A percentile compares a stretch with the other conserved stretches of the same genome.
These are phyloP conservation scores for Semnopithecus entellus DNA, from an alignment of 2,113 vertebrate genomes.

Conservation along the genomic window DNA sequence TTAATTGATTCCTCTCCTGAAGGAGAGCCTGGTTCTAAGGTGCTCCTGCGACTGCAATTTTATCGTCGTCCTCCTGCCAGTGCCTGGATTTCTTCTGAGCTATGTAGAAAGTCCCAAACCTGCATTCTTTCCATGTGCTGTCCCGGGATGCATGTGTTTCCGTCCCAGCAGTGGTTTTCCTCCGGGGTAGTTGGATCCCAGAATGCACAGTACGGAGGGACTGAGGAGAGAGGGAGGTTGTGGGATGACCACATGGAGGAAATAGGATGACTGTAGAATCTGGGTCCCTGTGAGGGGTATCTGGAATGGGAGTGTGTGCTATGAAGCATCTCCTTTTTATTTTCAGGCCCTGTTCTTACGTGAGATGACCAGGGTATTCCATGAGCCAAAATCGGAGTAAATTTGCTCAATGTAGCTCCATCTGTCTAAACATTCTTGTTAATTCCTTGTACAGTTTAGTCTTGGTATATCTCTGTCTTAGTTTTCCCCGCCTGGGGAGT, in stretches of 20 bases:
- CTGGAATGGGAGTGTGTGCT: rapidly evolving
- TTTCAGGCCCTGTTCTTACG: background rate
- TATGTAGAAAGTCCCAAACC: background rate
- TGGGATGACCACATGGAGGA: too few relatives aligned
- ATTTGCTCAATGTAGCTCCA: background rate
- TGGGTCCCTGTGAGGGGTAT: background rate
- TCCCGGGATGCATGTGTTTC: background rate
- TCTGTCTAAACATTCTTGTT: background rate
- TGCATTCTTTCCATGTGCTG: background rate
- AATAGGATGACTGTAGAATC: background rate
- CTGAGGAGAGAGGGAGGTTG: rapidly evolving
- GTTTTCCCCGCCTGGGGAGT: background rate
- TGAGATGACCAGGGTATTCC: background rate
- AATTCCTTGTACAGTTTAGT: background rate
- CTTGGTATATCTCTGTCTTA: background rate
- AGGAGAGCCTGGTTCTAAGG: background rate
- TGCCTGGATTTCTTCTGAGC: background rate
- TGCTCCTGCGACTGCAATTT: rapidly evolving
- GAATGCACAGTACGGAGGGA: background rate
- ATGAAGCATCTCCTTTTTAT: background rate
- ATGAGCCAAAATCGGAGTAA: background rate
- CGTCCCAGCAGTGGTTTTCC: background rate
- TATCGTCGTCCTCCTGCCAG: background rate
- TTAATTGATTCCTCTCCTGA: background rate
- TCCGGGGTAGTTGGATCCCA: too few relatives aligned